Evolutionary conservation across 2,113 vertebrate genomes (phyloP).

Genomic region (Carollia perspicillata): DNA sequence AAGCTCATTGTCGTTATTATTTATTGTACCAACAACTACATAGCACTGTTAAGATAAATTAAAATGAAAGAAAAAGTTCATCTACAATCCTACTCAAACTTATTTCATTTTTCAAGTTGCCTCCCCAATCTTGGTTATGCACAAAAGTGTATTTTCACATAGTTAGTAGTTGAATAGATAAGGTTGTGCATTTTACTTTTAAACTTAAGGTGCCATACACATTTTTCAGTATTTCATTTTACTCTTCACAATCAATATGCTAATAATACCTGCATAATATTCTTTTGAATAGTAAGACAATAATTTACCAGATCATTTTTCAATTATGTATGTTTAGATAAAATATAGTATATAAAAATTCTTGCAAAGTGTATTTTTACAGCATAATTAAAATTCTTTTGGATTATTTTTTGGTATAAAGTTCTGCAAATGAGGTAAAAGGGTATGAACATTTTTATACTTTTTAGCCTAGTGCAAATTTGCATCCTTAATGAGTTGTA

Average conservation of each 20-base stretch:
- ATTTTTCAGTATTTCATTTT: conserved; percentile 10
- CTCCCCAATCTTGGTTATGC: background rate
- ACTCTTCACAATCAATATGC: background rate
- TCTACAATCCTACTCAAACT: background rate
- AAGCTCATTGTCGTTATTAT: conserved; percentile 39
- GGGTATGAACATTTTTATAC: background rate
- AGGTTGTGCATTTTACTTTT: conserved; percentile 27
- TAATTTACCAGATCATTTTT: background rate
- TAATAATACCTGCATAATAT: background rate
- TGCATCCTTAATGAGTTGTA: background rate
- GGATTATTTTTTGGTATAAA: background rate
- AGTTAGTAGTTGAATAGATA: background rate
- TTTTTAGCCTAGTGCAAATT: background rate
- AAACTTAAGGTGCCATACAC: background rate
- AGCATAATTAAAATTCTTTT: conserved; percentile 22
- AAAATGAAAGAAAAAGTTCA: conserved; percentile 29
- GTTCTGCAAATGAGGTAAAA: background rate
- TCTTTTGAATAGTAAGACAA: background rate
- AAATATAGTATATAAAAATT: conserved; percentile 13
- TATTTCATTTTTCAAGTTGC: conserved; percentile 20
- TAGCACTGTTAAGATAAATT: conserved; percentile 2
- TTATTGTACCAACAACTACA: background rate
- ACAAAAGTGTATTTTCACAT: background rate
- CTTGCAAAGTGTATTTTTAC: background rate
- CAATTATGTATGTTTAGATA: conserved; percentile 11